Percentiles rank a stretch among this genome's conserved stretches.
These are phyloP conservation scores for Trachurus trachurus DNA, from an alignment of 2,797 vertebrate species.

Conservation along the genomic window DNA sequence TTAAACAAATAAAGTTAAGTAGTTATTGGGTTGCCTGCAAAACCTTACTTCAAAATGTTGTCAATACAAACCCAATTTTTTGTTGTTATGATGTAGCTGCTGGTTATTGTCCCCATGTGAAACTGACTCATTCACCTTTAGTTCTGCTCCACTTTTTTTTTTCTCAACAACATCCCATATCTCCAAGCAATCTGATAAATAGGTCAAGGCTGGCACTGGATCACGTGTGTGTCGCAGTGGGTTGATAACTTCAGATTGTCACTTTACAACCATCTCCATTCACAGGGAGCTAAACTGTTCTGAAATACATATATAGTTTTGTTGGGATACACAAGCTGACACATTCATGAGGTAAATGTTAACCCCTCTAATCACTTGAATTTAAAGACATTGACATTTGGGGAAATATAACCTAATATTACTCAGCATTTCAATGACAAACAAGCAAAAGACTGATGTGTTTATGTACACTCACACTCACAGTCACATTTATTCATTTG, in stretches of 20 bases:
- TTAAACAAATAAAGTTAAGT: neutral
- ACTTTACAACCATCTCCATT: neutral
- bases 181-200: slow-evolving; percentile 35
- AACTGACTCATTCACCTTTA: slow-evolving; percentile 10
- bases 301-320: neutral
- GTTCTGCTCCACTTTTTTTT: neutral
- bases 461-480: no score
- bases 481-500: neutral
- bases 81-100: slow-evolving; percentile 3
- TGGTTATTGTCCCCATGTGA: slow-evolving; percentile 12
- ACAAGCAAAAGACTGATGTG: no score
- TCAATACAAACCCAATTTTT: neutral
- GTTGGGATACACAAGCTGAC: neutral
- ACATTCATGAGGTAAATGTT: neutral
- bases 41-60: slow-evolving; percentile 3
- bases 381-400: neutral
- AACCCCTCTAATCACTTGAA: neutral
- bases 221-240: neutral
- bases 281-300: neutral
- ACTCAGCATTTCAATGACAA: neutral
- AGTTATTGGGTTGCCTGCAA: slow-evolving; percentile 19
- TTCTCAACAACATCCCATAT: neutral
- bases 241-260: slow-evolving; percentile 18
- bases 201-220: slow-evolving; percentile 36
- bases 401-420: neutral